Conservation (phyloP, 2,113 vertebrate species). For the Neofelis nebulosa region DNA sequence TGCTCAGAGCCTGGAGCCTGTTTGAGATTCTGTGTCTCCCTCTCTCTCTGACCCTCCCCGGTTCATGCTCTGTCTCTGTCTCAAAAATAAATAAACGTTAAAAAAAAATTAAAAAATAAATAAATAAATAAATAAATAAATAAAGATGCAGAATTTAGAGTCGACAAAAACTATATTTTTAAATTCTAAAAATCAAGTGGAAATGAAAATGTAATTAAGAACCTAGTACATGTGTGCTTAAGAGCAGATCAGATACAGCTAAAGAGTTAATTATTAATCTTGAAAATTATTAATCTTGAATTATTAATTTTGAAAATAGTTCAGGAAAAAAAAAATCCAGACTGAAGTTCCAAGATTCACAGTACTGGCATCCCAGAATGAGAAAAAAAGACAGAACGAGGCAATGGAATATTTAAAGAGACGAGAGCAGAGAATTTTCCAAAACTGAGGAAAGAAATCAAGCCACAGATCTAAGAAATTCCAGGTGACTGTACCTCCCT, state of each 20-base stretch:
- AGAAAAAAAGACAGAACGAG: neutral
- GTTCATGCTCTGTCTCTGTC: no score
- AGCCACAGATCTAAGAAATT: neutral
- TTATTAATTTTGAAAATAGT: neutral
- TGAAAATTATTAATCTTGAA: neutral
- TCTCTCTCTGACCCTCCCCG: no score
- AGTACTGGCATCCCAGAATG: neutral
- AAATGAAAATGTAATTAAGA: neutral
- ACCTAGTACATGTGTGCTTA: neutral
- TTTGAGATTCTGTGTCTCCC: no score
- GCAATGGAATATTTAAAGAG: neutral
- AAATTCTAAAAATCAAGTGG: neutral
- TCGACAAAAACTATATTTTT: neutral
- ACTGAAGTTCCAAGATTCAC: neutral
- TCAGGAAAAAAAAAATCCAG: neutral
- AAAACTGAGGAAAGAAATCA: neutral
- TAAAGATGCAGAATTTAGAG: neutral
- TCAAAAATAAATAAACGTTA: no score
- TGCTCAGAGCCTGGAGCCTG: no score
- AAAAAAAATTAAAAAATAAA: no score
- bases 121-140: no score
- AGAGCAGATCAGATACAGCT: neutral
- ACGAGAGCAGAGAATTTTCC: neutral
- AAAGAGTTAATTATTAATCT: neutral
- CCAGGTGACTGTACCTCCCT: neutral